These are phyloP conservation scores for Drosophila saltans DNA, from an alignment of 1,140 invertebrate genomes.

Conservation along the genomic window DNA sequence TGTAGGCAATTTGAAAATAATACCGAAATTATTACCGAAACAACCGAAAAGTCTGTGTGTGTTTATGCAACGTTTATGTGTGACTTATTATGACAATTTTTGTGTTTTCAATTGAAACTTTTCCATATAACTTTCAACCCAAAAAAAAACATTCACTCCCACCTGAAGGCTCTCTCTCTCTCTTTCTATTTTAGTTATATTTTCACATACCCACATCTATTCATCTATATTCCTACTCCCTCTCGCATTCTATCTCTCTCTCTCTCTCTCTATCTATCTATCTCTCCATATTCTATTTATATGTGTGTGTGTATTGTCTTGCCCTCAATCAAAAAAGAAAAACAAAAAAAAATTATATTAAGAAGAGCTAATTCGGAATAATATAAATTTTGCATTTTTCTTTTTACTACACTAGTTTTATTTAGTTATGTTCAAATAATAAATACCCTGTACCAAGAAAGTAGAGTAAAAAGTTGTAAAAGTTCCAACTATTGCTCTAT, in stretches of 20 bases:
- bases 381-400: constrained; percentile 24
- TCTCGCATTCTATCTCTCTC: constrained; percentile 32
- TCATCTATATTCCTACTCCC: constrained; percentile 30
- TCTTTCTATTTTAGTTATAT: constrained; percentile 30
- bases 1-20: constrained; percentile 39
- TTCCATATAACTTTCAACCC: constrained; percentile 49
- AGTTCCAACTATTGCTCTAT: too few species aligned
- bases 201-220: constrained; percentile 54
- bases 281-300: constrained; percentile 33
- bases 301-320: constrained; percentile 62
- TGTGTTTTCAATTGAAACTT: constrained; percentile 39
- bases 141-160: constrained; percentile 17
- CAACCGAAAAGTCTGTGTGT: constrained; percentile 64
- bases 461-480: too few species aligned
- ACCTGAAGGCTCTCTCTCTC: constrained; percentile 23
- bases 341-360: constrained; percentile 21
- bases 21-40: not conserved
- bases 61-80: constrained; percentile 81
- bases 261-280: constrained; percentile 44
- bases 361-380: constrained; percentile 77
- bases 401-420: not conserved
- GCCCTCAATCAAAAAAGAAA: constrained; percentile 31
- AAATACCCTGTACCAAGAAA: constrained; percentile 33
- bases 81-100: constrained; percentile 59
- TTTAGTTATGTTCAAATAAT: constrained; percentile 35